Conservation (phyloP, 2,888 invertebrate genomes). For the Anorthoa munda region DNA sequence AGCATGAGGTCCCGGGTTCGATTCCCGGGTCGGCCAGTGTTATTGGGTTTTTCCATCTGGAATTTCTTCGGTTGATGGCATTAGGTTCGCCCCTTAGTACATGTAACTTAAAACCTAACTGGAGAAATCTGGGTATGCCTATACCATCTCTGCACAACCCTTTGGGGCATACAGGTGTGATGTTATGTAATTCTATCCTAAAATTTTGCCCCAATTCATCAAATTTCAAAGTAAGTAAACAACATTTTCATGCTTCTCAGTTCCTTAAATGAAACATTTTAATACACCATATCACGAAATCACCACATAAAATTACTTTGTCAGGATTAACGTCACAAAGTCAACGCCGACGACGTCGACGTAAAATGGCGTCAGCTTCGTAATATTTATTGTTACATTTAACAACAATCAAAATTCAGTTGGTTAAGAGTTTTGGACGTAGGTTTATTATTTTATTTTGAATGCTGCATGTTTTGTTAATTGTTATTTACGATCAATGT, state of each 20-base stretch:
- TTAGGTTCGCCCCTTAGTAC: too few species aligned
- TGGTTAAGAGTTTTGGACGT: conserved; percentile 1
- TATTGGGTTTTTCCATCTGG: too few species aligned
- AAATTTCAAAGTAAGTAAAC: conserved; percentile 1
- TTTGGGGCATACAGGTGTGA: too few species aligned
- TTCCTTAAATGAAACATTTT: conserved; percentile 35
- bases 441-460: not conserved
- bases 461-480: not conserved
- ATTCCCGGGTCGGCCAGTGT: too few species aligned
- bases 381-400: conserved; percentile 46
- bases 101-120: too few species aligned
- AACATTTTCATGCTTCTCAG: not conserved
- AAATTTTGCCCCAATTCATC: conserved; percentile 5
- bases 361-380: conserved; percentile 10
- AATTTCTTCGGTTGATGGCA: too few species aligned
- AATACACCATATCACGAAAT: conserved; percentile 31
- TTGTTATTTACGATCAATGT: not conserved
- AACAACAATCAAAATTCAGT: conserved; percentile 12
- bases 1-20: too few species aligned
- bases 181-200: not conserved
- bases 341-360: conserved; percentile 14
- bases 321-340: conserved; percentile 41
- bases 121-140: too few species aligned
- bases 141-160: too few species aligned
- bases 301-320: conserved; percentile 44